Percentiles rank a stretch among this genome's conserved stretches.
These are phyloP conservation scores for Centrocercus urophasianus DNA, from an alignment of 2,113 vertebrate species.

Conservation along the genomic window DNA sequence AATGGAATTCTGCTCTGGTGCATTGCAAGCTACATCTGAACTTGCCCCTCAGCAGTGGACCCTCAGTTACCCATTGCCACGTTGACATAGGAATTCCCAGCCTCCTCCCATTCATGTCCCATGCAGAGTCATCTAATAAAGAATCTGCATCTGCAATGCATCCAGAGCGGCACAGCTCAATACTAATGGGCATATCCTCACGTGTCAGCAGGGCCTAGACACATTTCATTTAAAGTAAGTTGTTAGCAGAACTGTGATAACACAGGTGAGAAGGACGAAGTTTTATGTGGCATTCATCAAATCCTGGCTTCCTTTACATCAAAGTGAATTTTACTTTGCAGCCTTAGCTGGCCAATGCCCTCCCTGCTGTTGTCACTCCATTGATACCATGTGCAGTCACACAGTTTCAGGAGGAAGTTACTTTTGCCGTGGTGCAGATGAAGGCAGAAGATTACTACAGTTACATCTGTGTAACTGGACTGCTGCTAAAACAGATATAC, in stretches of 20 bases:
- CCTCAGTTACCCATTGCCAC: fast-evolving
- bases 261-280: fast-evolving
- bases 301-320: neutral
- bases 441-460: neutral
- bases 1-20: neutral
- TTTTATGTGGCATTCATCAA: neutral
- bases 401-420: neutral
- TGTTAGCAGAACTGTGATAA: neutral
- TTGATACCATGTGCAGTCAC: neutral
- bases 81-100: neutral
- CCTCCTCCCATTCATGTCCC: no score
- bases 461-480: neutral
- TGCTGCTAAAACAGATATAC: neutral
- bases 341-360: neutral
- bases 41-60: no score
- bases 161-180: neutral
- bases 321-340: neutral
- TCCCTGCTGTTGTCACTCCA: neutral
- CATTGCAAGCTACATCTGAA: neutral
- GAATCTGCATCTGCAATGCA: neutral
- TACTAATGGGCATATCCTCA: fast-evolving
- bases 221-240: neutral
- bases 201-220: neutral
- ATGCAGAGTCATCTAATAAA: fast-evolving
- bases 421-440: neutral